Base-by-base conservation (phyloP, 2,113 vertebrate genomes). In the Aegotheles bennettii region DNA sequence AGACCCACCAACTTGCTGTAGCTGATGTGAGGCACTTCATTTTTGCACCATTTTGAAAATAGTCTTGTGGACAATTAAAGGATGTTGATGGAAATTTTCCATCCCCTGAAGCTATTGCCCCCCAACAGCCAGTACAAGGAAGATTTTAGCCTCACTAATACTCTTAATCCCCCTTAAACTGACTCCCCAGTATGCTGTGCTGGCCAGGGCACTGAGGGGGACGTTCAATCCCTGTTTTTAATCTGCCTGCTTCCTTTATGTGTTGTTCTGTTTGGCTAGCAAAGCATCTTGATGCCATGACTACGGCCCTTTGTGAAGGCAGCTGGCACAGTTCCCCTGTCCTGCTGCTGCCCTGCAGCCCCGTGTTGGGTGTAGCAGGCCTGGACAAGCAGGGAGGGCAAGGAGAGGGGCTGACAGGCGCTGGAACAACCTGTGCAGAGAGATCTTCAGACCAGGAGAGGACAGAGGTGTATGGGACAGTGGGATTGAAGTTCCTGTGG, bases 211-310 rank as follows among this genome's bases (percentile, higher is more conserved):
- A 78, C 60, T n/a, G 64, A 79, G 50, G 36, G 57, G 60, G 61
- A 77, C 0, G 1, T 95, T 96, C 64, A 94, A 90, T 96, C 83
- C 29, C 48, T 73, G 18, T 1, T 85, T 93, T 93, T 95, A 96
- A 95, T 94, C 92, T 79, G 31, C 74, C 59, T 93, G 47, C 60
- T 90, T 26, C 57, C 4, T 1, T 95, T 93, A 56, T 20, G 61
- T 61, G 17, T 80, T 85, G 87, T 92, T 93, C 73, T 92, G 89
- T 95, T 97, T 94, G 83, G 54, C 85, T 85, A 94, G 77, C 64
- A 84, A 92, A 93, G 45, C n/a, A 71, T 68, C 51, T 71, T 57
- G 75, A 56, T 92, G 35, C 86, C 87, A 94, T 95, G 94, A 81
- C 90, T 97, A 95, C 94, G 1, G 75, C 47, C 42, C 13, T 75